Percentiles rank a stretch among this genome's conserved stretches.
Conservation (phyloP, 2,888 invertebrate genomes). For the Lithodes maja region DNA sequence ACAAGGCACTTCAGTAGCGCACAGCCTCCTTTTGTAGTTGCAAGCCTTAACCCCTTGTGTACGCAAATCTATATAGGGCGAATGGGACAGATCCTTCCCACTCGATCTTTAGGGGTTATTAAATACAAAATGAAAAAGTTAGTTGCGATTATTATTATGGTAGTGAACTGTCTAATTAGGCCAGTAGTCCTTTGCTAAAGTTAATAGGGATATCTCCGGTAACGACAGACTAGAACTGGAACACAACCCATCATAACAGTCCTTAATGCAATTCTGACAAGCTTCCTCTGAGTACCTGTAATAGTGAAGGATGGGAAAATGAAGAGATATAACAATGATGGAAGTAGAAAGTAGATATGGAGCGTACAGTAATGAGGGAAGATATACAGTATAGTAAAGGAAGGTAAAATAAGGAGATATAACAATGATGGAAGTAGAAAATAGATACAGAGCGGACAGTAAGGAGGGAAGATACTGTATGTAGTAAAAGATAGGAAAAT, state of each 20-base stretch:
- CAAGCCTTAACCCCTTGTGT: not conserved
- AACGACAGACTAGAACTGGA: not conserved
- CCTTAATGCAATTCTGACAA: constrained; percentile 5
- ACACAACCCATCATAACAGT: not conserved
- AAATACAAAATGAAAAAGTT: not conserved
- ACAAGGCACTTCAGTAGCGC: not conserved
- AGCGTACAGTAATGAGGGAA: too few relatives aligned
- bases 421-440: too few relatives aligned
- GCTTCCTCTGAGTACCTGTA: not conserved
- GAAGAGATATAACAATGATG: not conserved
- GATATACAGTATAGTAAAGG: too few relatives aligned
- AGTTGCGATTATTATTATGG: not conserved
- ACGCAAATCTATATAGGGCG: too few relatives aligned
- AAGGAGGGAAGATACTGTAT: too few relatives aligned
- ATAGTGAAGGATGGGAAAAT: not conserved
- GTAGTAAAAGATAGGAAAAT: too few relatives aligned
- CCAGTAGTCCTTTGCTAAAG: not conserved
- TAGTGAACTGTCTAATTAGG: not conserved
- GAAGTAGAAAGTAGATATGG: too few relatives aligned
- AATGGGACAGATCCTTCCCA: too few relatives aligned
- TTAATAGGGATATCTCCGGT: not conserved
- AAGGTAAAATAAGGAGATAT: too few relatives aligned
- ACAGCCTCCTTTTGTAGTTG: not conserved
- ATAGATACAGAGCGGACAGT: too few relatives aligned
- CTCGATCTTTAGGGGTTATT: not conserved